phyloP scores from a whole-genome alignment of 1,140 invertebrate species.

The Mactra quadrangularis region DNA sequence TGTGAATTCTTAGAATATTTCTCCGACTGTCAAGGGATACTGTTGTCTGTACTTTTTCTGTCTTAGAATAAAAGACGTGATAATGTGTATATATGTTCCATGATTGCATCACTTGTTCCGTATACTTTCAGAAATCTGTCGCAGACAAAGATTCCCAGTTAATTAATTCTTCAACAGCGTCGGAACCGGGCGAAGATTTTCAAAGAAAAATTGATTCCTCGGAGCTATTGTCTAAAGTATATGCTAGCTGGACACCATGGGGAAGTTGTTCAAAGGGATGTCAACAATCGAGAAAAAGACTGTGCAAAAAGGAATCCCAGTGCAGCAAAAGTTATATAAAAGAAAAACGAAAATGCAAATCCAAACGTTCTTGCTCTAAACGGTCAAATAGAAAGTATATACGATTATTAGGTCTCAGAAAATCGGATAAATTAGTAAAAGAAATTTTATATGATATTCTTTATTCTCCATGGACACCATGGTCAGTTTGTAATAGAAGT shows the following conservation, averaged over 20 bases:
- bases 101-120: too few relatives aligned
- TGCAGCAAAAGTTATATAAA: conserved; percentile 51
- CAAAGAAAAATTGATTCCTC: background rate
- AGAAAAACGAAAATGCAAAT: conserved; percentile 46
- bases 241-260: conserved; percentile 35
- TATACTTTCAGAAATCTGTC: too few relatives aligned
- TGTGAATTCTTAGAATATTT: too few relatives aligned
- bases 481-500: conserved; percentile 40
- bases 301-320: conserved; percentile 21
- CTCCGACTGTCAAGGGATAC: too few relatives aligned
- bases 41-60: too few relatives aligned
- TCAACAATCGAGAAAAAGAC: conserved; percentile 48
- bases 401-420: conserved; percentile 44
- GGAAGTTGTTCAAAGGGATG: conserved; percentile 24
- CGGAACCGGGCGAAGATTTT: too few relatives aligned
- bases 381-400: conserved; percentile 30
- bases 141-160: too few relatives aligned
- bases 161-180: too few relatives aligned
- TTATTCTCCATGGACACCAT: conserved; percentile 37
- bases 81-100: too few relatives aligned
- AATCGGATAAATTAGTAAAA: conserved; percentile 48
- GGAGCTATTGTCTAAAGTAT: conserved; percentile 19
- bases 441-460: conserved; percentile 55
- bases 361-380: conserved; percentile 5
- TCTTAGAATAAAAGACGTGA: too few relatives aligned